Base-by-base conservation (phyloP, 2,888 invertebrate species). In the Amiota communis region DNA sequence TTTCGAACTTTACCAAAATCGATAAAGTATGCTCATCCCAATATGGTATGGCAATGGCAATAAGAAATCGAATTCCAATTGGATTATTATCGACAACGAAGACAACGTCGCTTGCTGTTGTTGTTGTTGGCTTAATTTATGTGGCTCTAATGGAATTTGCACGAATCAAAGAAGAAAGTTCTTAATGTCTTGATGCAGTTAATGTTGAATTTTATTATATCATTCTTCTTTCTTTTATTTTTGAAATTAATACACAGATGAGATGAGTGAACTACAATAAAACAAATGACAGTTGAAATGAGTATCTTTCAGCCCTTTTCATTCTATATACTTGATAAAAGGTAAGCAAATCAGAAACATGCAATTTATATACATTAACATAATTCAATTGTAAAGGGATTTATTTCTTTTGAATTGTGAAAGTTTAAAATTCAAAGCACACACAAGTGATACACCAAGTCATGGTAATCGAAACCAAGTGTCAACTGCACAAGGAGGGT, bases 81-180 rank as follows among this genome's bases (percentile, higher is more conserved):
- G 59, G 59, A 15, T 53, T 36, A 36, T 36, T 36, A 36, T 36
- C 36, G 36, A 36, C 36, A 6, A 36, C 36, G 36, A 6, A 36
- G 36, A 36, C 36, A 36, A 4, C 8, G 36, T 6, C 36, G 36
- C 36, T 53, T 15, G 53, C n/a, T 15, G 53, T 59, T 15, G 59
- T 53, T 15, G 53, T 53, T 15, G 53, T 59, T 15, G 59, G 17
- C 23, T 59, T 59, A 59, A 59, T 20, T 59, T 59, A 20, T 59
- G 59, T 20, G 59, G 17, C 59, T 59, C 67, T 68, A 68, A 68
- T 68, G 67, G 67, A 68, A 68, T 68, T 68, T 68, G 9, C 6
- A 20, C 67, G 67, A 68, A 68, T 68, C 67, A 68, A 68, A 53
- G 51, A 68, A 53, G 36, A 36, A 68, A 65, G 36, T 65, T 65